Base-by-base conservation (phyloP, 2,888 invertebrate genomes). In the Cistogaster globosa region DNA sequence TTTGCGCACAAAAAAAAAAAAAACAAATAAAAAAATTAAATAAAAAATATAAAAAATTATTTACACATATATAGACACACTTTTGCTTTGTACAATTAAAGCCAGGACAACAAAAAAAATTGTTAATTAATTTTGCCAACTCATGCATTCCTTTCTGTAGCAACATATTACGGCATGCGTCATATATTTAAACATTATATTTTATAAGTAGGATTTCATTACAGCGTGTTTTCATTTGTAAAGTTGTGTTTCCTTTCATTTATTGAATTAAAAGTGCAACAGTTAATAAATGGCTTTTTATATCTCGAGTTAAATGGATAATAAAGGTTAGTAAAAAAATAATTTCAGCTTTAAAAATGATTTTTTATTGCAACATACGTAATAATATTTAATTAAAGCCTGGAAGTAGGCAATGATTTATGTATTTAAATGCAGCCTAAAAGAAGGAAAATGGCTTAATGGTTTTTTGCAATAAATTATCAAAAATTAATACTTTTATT, bases 81-180 rank as follows among this genome's bases (percentile, higher is more conserved):
- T 20, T 20, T 20, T 3, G 22, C 53, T 6, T 42, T 12, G 38
- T 12, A 36, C 38, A 55, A 22, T 42, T 55, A 42, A 22, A 20
- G 38, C 16, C 1, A 42, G 42, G 12, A 4, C 42, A 42, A 12
- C 12, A 42, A 16, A 72, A 51, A 45, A 22, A 51, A 16, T 26
- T 53, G 62, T 74, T 74, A 74, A 74, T 74, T 74, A 74, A 74
- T 53, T 53, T 53, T 62, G 74, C 22, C 48, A 38, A 38, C n/a
- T 62, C 62, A 62, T 53, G 53, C 74, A 53, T 62, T 72, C 18
- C 18, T 36, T 26, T 26, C 26, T 26, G 26, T 20, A 32, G 58
- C 45, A 45, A 60, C 48, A 71, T 71, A 58, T 60, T 71, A 26
- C 48, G 22, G 58, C 58, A 60, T 60, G 71, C 71, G 18, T 12